These are phyloP conservation scores for Noctilio leporinus DNA, from an alignment of 2,113 vertebrate genomes.

Conservation along the genomic window DNA sequence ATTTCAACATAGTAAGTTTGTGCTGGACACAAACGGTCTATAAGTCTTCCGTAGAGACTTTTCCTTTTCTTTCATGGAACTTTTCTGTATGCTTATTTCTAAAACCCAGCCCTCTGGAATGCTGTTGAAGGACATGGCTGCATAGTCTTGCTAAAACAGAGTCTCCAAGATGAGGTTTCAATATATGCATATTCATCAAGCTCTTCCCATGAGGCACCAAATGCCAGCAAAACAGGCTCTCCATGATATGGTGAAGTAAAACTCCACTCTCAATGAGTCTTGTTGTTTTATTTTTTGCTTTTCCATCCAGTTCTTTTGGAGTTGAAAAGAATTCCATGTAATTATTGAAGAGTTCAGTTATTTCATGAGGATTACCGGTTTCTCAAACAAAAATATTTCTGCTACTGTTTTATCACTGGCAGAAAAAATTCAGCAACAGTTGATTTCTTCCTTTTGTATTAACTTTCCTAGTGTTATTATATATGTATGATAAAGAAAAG, in stretches of 20 bases:
- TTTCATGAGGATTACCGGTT: not conserved
- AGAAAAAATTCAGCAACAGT: not conserved
- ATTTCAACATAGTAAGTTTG: not conserved
- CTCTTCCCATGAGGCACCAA: not conserved
- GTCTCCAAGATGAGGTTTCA: not conserved
- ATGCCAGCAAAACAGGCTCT: not conserved
- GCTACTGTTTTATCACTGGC: not conserved
- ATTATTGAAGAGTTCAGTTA: not conserved
- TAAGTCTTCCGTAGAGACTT: not conserved
- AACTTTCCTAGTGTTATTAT: not conserved
- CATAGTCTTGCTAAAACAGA: not conserved
- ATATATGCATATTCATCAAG: not conserved
- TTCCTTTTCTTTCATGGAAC: not conserved
- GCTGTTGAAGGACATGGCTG: not conserved
- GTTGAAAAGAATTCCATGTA: not conserved
- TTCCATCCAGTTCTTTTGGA: not conserved
- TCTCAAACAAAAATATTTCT: not conserved
- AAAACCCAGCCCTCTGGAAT: not conserved
- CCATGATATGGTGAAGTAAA: not conserved
- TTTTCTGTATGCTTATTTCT: constrained; percentile 14
- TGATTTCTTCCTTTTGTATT: not conserved
- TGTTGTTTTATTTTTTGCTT: not conserved
- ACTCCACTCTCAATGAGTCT: not conserved
- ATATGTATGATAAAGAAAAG: not conserved
- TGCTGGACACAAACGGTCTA: not conserved